Evolutionary conservation across 2,888 invertebrate genomes (phyloP), one percentile per base, ranked within the genome.

Genomic region (Deilephila elpenor): DNA sequence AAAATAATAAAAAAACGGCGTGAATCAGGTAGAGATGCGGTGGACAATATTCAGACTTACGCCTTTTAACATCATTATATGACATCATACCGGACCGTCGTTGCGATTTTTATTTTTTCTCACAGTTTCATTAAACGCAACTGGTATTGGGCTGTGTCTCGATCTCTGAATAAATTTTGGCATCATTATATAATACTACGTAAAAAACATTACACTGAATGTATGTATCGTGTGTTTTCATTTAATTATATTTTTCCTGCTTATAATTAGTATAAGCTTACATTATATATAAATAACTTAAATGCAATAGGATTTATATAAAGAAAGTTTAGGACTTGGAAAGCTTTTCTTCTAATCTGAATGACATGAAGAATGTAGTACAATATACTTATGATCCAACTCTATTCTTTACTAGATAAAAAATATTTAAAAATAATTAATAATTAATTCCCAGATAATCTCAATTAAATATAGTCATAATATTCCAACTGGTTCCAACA

Each of bases 81-180:
- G 72, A 67, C 25, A 73, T 73, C 67, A 67, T 73, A 34, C 67
- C 56, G 67, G 64, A 34, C 37, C 7, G 64, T 37, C 19, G 20
- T 64, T 64, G 64, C 25, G 8, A 20, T 14, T 56, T 56, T 67
- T 73, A 73, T 67, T 67, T 73, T 67, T 73, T 67, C 44, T 64
- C 59, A 44, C 59, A 59, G 19, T 59, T 44, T 73, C 62, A 32
- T 61, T 32, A 32, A 61, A 62, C 37, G 34, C 62, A 62, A 34
- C 29, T 61, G 19, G 56, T 56, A 56, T 56, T 56, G 56, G n/a
- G 56, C 0, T 32, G 14, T 29, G 14, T 64, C 61, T 32, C n/a
- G n/a, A 34, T 34, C 37, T 37, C 34, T 37, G 37, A 37, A 44
- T 44, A 37, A 20, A 44, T 20, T 64, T 44, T 7, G 5, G 29